phyloP scores from a whole-genome alignment of 1,140 invertebrate genomes.

The Drosophila albomicans region DNA sequence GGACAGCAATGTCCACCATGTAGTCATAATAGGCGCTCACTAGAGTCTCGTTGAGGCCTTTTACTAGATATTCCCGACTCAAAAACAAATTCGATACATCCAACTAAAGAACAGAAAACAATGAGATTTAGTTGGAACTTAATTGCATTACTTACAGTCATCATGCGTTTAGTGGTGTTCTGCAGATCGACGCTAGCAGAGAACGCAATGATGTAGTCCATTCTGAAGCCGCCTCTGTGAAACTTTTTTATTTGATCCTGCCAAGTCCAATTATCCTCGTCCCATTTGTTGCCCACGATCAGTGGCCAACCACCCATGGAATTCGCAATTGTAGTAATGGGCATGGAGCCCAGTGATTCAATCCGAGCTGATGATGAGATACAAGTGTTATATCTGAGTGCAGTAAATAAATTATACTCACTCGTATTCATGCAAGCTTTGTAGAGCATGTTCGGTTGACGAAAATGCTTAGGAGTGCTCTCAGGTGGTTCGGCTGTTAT shows the following conservation, averaged over 20 bases:
- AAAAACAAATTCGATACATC: constrained; percentile 96
- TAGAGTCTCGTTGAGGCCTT: constrained; percentile 91
- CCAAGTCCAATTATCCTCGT: constrained; percentile 91
- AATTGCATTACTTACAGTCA: constrained; percentile 90
- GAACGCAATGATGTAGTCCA: constrained; percentile 96
- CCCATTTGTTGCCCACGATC: constrained; percentile 91
- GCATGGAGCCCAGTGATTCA: constrained; percentile 89
- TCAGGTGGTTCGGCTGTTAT: constrained; percentile 89
- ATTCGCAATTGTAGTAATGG: constrained; percentile 89
- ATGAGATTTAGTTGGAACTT: background rate
- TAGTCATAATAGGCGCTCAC: constrained; percentile 92
- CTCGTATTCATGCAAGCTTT: constrained; percentile 94
- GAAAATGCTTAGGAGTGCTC: constrained; percentile 90
- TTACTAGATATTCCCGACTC: constrained; percentile 94
- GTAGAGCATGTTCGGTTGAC: constrained; percentile 91
- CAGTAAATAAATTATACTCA: constrained; percentile 85
- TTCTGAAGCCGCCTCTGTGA: constrained; percentile 91
- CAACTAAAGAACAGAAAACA: constrained; percentile 87
- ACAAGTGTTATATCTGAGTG: background rate
- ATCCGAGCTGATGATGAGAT: constrained; percentile 87
- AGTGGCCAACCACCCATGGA: constrained; percentile 96
- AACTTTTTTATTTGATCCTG: constrained; percentile 93
- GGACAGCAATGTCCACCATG: constrained; percentile 94
- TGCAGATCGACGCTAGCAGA: constrained; percentile 88
- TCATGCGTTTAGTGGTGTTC: constrained; percentile 93